These are phyloP conservation scores for Actias luna DNA, from an alignment of 2,888 invertebrate genomes.

Conservation along the genomic window DNA sequence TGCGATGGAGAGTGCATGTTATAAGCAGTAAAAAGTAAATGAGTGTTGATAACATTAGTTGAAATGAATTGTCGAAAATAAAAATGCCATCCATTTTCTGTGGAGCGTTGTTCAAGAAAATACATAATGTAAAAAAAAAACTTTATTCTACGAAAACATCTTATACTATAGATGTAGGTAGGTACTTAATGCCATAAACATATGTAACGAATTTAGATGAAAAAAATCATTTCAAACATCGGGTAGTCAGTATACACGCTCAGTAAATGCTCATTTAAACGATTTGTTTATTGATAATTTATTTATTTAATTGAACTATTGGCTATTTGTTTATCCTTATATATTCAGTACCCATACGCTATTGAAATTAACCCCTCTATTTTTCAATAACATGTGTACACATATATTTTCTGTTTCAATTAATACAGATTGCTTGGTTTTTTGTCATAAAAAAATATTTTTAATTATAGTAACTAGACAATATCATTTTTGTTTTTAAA, in stretches of 20 bases:
- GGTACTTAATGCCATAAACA: neutral
- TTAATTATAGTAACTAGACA: too few species aligned
- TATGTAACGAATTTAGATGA: conserved; percentile 1
- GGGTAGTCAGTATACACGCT: neutral
- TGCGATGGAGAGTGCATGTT: neutral
- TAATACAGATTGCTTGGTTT: too few species aligned
- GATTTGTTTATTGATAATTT: conserved; percentile 4
- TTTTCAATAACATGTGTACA: too few species aligned
- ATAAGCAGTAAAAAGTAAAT: conserved; percentile 10
- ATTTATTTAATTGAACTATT: neutral
- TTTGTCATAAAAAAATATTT: too few species aligned
- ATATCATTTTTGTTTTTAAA: too few species aligned
- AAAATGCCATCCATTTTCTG: neutral
- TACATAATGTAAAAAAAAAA: neutral
- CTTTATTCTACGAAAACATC: neutral
- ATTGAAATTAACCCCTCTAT: too few species aligned
- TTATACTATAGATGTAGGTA: neutral
- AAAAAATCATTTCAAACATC: neutral
- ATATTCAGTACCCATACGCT: too few species aligned
- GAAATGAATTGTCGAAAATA: conserved; percentile 3
- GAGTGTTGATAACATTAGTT: conserved; percentile 3
- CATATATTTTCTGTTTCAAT: too few species aligned
- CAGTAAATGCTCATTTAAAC: neutral
- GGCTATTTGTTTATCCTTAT: neutral
- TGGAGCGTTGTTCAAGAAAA: neutral